Conservation (phyloP, 2,888 invertebrate genomes). For the Cephalotes varians region DNA sequence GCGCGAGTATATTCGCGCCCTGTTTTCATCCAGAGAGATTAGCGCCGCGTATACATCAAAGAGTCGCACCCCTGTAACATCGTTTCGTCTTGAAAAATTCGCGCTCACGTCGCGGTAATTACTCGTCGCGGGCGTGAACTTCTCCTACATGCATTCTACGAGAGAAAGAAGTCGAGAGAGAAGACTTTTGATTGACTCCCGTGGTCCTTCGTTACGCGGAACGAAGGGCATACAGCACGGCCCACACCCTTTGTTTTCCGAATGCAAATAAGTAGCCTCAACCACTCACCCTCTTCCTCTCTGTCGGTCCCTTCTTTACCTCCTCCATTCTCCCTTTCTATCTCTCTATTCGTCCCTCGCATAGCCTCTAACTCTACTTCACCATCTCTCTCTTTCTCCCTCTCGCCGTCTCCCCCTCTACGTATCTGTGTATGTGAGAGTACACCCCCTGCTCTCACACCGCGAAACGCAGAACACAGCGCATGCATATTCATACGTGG, state of each 20-base stretch:
- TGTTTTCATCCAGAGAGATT: constrained; percentile 18
- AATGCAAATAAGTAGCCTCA: constrained; percentile 84
- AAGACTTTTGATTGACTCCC: constrained; percentile 76
- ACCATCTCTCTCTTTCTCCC: constrained; percentile 44
- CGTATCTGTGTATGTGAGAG: constrained; percentile 58
- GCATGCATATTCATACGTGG: constrained; percentile 84
- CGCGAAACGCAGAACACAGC: constrained; percentile 82
- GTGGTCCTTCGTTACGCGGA: constrained; percentile 76
- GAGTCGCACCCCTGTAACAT: constrained; percentile 23
- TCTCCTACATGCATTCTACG: constrained; percentile 56
- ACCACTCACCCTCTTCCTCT: constrained; percentile 57
- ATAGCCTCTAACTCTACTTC: constrained; percentile 22
- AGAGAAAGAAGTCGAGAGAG: constrained; percentile 71
- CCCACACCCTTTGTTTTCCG: constrained; percentile 84
- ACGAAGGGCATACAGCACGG: constrained; percentile 73
- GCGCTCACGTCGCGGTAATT: constrained; percentile 50
- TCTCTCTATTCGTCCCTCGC: constrained; percentile 56
- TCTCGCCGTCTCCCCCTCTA: constrained; percentile 54
- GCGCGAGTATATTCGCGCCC: not conserved
- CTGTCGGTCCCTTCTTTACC: constrained; percentile 22
- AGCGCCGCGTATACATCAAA: constrained; percentile 33
- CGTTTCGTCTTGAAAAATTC: constrained; percentile 45
- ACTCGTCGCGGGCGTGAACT: constrained; percentile 32
- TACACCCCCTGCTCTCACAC: constrained; percentile 77
- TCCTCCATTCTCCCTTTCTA: constrained; percentile 32